Evolutionary conservation across 2,113 vertebrate species (phyloP).

Genomic region (Penelope pileata): DNA sequence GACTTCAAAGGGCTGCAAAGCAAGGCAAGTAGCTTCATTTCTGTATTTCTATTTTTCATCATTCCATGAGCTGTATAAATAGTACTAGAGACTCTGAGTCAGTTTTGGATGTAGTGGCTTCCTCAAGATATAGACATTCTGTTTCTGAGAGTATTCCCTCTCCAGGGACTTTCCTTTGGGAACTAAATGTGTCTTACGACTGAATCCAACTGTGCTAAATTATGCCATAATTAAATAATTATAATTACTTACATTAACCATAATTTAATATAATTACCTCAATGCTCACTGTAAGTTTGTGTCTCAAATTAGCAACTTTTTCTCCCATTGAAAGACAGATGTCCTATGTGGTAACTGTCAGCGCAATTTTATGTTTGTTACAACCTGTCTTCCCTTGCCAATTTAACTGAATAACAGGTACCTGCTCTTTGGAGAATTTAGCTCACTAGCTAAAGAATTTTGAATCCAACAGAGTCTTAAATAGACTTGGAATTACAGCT

Average conservation of each 20-base stretch:
- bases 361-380: not conserved
- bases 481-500: not conserved
- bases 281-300: slow-evolving; percentile 45
- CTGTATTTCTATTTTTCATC: accelerated
- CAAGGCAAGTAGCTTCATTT: not conserved
- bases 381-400: not conserved
- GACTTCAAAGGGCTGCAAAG: not conserved
- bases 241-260: slow-evolving; percentile 70
- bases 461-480: not conserved
- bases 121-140: not conserved
- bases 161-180: not conserved
- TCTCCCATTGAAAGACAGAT: slow-evolving; percentile 38
- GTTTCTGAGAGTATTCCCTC: not conserved
- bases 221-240: slow-evolving; percentile 68
- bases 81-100: not conserved
- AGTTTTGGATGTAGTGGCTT: not conserved
- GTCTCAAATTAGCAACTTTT: slow-evolving; percentile 54
- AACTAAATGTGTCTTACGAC: slow-evolving; percentile 18
- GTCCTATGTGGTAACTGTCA: not conserved
- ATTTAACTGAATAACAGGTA: not conserved
- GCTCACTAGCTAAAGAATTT: not conserved
- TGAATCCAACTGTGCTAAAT: slow-evolving; percentile 46
- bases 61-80: not conserved
- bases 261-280: slow-evolving; percentile 68
- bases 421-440: not conserved